phyloP scores from a whole-genome alignment of 2,797 vertebrate species.

The Sarcoramphus papa region DNA sequence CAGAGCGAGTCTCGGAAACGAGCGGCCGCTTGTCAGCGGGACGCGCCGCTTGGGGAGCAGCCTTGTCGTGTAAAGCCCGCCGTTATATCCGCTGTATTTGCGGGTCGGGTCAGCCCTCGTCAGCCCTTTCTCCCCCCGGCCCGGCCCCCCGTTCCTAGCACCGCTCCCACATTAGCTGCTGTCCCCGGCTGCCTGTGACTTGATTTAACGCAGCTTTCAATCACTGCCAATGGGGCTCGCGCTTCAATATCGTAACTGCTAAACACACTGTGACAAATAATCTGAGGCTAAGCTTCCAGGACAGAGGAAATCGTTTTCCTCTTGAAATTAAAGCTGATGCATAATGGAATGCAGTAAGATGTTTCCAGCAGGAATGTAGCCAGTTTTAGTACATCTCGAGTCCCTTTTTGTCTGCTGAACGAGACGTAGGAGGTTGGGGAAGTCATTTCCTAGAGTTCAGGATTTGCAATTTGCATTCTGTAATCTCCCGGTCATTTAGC shows the following conservation, averaged over 20 bases:
- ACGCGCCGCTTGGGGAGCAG: neutral
- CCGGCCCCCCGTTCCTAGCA: neutral
- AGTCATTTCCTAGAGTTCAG: conserved; percentile 57
- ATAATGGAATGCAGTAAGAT: conserved; percentile 53
- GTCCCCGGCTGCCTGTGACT: neutral
- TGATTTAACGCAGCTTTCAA: neutral
- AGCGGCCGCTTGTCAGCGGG: neutral
- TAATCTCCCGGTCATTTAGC: conserved; percentile 69
- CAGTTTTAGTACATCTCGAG: neutral
- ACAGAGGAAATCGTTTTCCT: conserved; percentile 50
- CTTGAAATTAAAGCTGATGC: conserved; percentile 61
- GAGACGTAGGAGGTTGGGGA: neutral
- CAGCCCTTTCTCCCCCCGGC: neutral
- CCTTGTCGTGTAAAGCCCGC: rapidly evolving
- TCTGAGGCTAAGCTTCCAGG: conserved; percentile 53
- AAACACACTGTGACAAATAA: conserved; percentile 41
- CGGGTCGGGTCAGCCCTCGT: neutral
- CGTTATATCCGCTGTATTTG: rapidly evolving
- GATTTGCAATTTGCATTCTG: conserved; percentile 59
- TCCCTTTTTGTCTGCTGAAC: neutral
- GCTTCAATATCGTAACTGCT: neutral
- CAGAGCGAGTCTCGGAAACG: rapidly evolving
- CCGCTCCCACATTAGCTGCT: neutral
- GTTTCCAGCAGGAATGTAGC: conserved; percentile 47
- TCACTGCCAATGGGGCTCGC: neutral